Evolutionary conservation across 2,888 invertebrate species (phyloP), one percentile per base, ranked within the genome.

Genomic region (Acrobasis suavella): DNA sequence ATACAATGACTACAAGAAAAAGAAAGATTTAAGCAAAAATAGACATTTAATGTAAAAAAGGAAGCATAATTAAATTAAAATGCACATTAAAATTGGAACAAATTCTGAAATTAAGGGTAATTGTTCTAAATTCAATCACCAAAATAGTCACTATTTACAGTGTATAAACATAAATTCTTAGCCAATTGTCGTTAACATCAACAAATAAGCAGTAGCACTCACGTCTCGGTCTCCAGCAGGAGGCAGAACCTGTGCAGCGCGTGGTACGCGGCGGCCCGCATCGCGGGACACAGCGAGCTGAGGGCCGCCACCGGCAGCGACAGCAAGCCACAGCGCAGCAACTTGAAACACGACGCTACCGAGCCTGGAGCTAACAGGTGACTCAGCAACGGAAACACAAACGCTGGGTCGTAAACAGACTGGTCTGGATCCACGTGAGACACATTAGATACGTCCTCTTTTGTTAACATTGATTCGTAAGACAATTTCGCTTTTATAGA

Each of bases 391-490:
- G 97, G 96, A 62, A 98, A 91, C 69, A 97, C 89, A 81, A 97
- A 98, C 37, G 95, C 93, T 1, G 98, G 96, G 87, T 98, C 98
- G 74, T 98, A 98, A 60, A 96, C 89, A 5, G 91, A 83, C 49
- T 81, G 81, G 42, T 83, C 83, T 0, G 69, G 68, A 51, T 79
- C 78, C 5, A 69, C 12, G 66, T 89, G 87, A 2, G 85, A 84
- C 1, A 71, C 63, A 8, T 75, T 72, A 12, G 75, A 67, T 12
- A 86, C 65, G 63, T 89, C 87, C 0, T 64, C 73, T 56, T 72
- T 76, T 15, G 78, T 64, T 16, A 83, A 62, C 9, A 77, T 66
- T 10, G 67, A 66, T 1, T 76, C 74, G 58, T 82, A 82, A 67
- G 80, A 83, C 0, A 69, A 73, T 70, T 81, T 85, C 0, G 76